A percentile compares a stretch with the other conserved stretches of the same genome.
Conservation (phyloP, 1,140 invertebrate species). For the Drosophila bifasciata region DNA sequence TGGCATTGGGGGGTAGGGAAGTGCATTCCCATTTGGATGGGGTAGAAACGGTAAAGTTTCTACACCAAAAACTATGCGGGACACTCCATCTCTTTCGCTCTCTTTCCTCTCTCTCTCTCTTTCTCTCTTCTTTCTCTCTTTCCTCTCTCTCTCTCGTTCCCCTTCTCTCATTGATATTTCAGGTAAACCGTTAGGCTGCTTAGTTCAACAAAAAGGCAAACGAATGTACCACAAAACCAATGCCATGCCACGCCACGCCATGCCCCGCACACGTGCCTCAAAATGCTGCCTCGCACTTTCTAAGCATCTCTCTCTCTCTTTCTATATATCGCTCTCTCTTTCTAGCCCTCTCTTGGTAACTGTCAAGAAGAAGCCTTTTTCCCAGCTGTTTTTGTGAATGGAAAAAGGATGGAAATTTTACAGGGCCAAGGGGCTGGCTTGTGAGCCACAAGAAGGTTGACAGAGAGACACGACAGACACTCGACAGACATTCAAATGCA, state of each 20-base stretch:
- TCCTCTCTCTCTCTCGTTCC: constrained; percentile 12
- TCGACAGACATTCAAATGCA: constrained; percentile 42
- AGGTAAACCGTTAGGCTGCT: constrained; percentile 57
- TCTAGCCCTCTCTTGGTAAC: background rate
- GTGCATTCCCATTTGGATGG: constrained; percentile 17
- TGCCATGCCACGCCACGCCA: constrained; percentile 45
- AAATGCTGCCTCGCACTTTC: no score
- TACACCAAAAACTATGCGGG: constrained; percentile 42
- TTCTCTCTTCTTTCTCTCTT: background rate
- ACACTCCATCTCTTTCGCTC: background rate
- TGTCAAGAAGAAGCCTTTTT: constrained; percentile 42
- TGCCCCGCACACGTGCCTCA: constrained; percentile 41
- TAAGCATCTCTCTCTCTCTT: constrained; percentile 3
- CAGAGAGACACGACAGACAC: constrained; percentile 11
- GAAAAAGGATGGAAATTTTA: constrained; percentile 21
- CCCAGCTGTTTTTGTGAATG: constrained; percentile 52
- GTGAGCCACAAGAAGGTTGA: constrained; percentile 11
- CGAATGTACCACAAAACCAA: constrained; percentile 47
- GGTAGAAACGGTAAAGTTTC: constrained; percentile 57
- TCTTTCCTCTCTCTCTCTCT: background rate
- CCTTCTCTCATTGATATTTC: constrained; percentile 6
- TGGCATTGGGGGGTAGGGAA: constrained; percentile 7
- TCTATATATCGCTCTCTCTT: background rate
- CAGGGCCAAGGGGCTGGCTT: constrained; percentile 20
- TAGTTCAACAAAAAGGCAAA: constrained; percentile 33